phyloP scores from a whole-genome alignment of 2,797 vertebrate genomes.

The Carapus acus region DNA sequence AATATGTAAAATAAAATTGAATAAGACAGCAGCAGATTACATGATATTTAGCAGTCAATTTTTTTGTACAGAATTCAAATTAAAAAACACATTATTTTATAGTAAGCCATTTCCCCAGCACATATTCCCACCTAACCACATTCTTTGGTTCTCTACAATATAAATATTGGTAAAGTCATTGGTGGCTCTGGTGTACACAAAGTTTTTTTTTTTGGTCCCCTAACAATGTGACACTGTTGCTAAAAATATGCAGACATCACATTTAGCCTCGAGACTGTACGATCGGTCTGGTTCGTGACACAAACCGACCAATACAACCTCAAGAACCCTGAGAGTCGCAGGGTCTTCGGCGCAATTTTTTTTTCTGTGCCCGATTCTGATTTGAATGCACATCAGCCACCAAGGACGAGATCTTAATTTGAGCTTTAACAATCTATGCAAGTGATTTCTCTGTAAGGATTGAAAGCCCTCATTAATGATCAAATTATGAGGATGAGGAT shows the following conservation, averaged over 20 bases:
- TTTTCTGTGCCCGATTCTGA: constrained; percentile 6
- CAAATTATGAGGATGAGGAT: constrained; percentile 4
- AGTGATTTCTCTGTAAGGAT: constrained; percentile 32
- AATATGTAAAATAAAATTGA: constrained; percentile 70
- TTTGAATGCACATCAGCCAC: constrained; percentile 62
- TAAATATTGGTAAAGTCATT: constrained; percentile 46
- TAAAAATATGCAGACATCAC: too few species aligned
- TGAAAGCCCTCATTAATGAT: constrained; percentile 30
- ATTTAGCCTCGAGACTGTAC: too few species aligned
- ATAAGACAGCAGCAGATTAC: constrained; percentile 75
- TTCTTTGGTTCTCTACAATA: constrained; percentile 6
- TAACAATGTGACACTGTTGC: too few species aligned
- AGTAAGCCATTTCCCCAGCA: constrained; percentile 51
- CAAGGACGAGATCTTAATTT: constrained; percentile 49
- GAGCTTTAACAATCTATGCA: constrained; percentile 23
- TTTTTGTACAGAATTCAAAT: constrained; percentile 50
- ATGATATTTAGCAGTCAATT: constrained; percentile 59
- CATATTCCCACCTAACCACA: constrained; percentile 33
- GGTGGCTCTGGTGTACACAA: constrained; percentile 61
- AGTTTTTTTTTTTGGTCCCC: too few species aligned
- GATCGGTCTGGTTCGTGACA: too few species aligned
- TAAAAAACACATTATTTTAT: constrained; percentile 40
- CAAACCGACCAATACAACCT: too few species aligned
- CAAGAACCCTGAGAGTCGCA: background rate
- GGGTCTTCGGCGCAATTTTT: background rate